phyloP scores from a whole-genome alignment of 1,140 invertebrate species.

The Ostrea denselamellosa region DNA sequence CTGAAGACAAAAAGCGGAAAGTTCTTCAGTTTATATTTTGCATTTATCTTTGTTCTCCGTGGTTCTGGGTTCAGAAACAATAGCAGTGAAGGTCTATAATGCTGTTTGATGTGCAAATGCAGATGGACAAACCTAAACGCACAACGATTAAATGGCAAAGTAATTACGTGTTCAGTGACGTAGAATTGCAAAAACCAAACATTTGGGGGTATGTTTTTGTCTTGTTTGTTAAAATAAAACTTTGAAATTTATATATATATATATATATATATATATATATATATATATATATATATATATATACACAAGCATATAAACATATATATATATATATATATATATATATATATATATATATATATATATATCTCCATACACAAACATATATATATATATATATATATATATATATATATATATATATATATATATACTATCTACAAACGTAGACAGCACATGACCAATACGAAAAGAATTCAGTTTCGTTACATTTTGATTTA shows the following conservation, averaged over 20 bases:
- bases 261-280: too few species aligned
- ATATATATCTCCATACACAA: too few species aligned
- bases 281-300: too few species aligned
- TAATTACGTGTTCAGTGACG: too few species aligned
- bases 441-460: neutral
- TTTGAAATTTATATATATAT: neutral
- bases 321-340: too few species aligned
- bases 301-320: too few species aligned
- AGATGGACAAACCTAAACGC: neutral
- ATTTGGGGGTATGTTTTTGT: too few species aligned
- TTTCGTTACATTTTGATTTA: neutral
- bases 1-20: neutral
- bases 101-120: neutral
- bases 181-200: neutral
- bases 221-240: neutral
- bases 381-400: too few species aligned
- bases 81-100: neutral
- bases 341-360: too few species aligned
- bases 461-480: neutral
- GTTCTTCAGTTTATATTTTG: neutral
- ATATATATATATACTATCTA: neutral
- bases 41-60: neutral
- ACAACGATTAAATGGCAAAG: neutral
- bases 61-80: neutral
- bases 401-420: too few species aligned